Percentiles rank a stretch among this genome's conserved stretches.
These are phyloP conservation scores for Nowickia ferox DNA, from an alignment of 2,888 invertebrate genomes.

Conservation along the genomic window DNA sequence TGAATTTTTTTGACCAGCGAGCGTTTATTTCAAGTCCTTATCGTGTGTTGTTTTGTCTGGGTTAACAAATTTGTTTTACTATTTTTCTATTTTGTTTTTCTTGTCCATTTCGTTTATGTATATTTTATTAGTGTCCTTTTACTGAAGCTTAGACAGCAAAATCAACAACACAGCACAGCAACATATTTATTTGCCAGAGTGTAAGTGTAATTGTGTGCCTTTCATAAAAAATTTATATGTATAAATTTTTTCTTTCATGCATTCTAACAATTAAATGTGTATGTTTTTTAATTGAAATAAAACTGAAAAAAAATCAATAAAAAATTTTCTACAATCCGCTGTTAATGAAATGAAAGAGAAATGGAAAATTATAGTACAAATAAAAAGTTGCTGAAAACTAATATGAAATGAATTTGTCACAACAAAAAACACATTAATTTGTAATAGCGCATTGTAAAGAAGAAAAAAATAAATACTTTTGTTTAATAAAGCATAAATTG, in stretches of 20 bases:
- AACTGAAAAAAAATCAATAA: conserved; percentile 31
- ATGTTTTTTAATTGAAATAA: conserved; percentile 42
- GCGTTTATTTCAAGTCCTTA: conserved; percentile 58
- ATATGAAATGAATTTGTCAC: too few species aligned
- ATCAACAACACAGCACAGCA: not conserved
- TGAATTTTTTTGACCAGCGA: conserved; percentile 32
- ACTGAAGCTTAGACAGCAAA: conserved; percentile 41
- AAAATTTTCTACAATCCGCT: not conserved
- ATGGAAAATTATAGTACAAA: not conserved
- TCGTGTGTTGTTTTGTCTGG: conserved; percentile 69
- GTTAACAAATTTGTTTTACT: conserved; percentile 42
- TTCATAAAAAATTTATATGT: not conserved
- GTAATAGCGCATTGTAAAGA: too few species aligned
- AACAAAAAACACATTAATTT: too few species aligned
- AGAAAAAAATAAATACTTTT: too few species aligned
- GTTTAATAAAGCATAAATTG: too few species aligned
- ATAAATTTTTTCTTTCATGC: conserved; percentile 5
- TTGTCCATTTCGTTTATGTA: conserved; percentile 39
- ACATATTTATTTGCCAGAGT: not conserved
- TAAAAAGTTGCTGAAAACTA: too few species aligned
- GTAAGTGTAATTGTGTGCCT: not conserved
- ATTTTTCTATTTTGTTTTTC: conserved; percentile 43
- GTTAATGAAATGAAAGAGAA: conserved; percentile 25
- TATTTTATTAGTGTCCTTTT: conserved; percentile 49
- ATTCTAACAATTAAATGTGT: conserved; percentile 36